Base-by-base conservation (phyloP, 1,140 invertebrate species). In the Drosophila sturtevanti region DNA sequence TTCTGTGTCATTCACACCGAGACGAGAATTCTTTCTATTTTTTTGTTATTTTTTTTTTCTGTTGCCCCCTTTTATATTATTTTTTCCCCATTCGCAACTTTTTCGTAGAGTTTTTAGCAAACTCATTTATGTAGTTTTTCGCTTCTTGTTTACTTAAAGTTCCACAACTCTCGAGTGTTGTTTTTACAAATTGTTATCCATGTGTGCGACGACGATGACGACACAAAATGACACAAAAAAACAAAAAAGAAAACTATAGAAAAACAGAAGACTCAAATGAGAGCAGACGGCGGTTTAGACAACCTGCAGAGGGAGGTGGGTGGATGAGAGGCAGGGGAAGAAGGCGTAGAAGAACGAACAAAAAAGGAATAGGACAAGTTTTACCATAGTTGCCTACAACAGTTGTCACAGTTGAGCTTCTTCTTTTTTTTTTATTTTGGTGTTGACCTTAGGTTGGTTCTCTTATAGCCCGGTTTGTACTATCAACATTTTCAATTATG, bases 171-270 rank as follows among this genome's bases (percentile, higher is more conserved):
- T 90, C 79, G 76, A 90, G 87, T 90, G 86, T 90, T 90, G 79
- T 90, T 90, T 90, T 90, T 90, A 90, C 86, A 90, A 90, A 90
- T 90, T 90, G 86, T 82, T 86, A 77, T 78, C 65, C 78, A 72
- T 58, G 58, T 60, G 16, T 66, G 34, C 54, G 21, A 61, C 59
- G 59, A 61, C 59, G 18, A 44, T 44, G 41, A 48, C 41, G 41
- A 48, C 41, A 48, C 41, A 48, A 48, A 48, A 48, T 48, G 9
- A 48, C 16, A 21, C 16, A 48, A 48, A 48, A 48, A 21, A 18
- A 44, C 18, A 21, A 18, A 44, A 18, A 7, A 44, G 2, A 21
- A 11, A 48, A 10, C 10, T 12, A 35, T 2, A 10, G 11, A 35
- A 35, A 35, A 35, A 35, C 34, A 12, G 10, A 54, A 65, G 60